Evolutionary conservation across 2,113 vertebrate species (phyloP).

Genomic region (Hippocampus mohnikei): DNA sequence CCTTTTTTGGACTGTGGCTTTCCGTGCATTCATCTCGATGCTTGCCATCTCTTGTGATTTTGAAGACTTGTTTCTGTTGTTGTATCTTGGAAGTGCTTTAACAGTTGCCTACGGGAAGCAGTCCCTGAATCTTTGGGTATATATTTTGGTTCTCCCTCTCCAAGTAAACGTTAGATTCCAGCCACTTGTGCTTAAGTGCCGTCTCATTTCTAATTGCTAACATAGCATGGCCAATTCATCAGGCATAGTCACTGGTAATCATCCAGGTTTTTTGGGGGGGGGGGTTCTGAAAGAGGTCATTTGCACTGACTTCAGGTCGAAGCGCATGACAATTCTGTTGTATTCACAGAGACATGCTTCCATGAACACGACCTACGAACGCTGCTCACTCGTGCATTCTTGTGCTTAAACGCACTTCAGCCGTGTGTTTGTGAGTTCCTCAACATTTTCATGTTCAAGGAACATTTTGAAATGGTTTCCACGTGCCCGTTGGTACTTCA

Average conservation of each 20-base stretch:
- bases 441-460: constrained; percentile 22
- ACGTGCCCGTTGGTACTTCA: constrained; percentile 36
- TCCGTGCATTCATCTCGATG: constrained; percentile 12
- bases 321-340: constrained; percentile 12
- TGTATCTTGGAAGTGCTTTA: constrained; percentile 7
- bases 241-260: constrained; percentile 51
- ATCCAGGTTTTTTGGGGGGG: constrained; percentile 28
- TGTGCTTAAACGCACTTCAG: too few relatives aligned
- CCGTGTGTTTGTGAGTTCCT: constrained; percentile 34
- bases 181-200: constrained; percentile 50
- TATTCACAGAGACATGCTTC: constrained; percentile 19
- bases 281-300: constrained; percentile 36
- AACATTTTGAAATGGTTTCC: constrained; percentile 55
- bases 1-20: constrained; percentile 22
- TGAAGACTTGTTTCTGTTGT: constrained; percentile 18
- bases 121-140: constrained; percentile 2
- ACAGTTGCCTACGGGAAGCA: constrained; percentile 13
- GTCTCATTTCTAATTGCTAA: constrained; percentile 51
- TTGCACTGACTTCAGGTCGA: constrained; percentile 43
- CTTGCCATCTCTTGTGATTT: constrained; percentile 3
- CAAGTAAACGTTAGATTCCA: constrained; percentile 20
- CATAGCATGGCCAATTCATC: constrained; percentile 51
- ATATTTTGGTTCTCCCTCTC: constrained; percentile 19
- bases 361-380: constrained; percentile 34
- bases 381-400: constrained; percentile 38